Conservation (phyloP, 2,888 invertebrate genomes). For the Suillia variegata region DNA sequence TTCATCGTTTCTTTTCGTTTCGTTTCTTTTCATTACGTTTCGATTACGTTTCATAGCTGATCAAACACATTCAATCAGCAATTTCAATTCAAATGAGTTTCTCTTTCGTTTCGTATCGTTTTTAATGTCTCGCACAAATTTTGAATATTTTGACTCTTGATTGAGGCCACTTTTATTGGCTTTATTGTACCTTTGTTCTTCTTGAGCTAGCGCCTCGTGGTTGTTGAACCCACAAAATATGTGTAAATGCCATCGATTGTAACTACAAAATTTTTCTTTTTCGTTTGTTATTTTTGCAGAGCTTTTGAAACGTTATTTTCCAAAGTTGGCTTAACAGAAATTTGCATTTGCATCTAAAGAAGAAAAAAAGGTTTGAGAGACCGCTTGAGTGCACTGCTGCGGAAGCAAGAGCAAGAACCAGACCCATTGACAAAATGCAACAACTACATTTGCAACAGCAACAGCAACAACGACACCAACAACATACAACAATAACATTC, state of each 20-base stretch:
- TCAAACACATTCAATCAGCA: too few species aligned
- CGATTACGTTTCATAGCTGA: too few species aligned
- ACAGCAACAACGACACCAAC: constrained; percentile 14
- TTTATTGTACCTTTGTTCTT: too few species aligned
- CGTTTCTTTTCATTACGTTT: too few species aligned
- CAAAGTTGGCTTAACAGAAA: background rate
- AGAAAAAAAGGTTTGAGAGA: constrained; percentile 32
- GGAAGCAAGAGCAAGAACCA: constrained; percentile 20
- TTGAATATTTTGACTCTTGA: background rate
- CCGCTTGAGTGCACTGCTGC: constrained; percentile 41
- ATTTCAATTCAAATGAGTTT: too few species aligned
- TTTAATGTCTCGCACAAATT: constrained; percentile 6
- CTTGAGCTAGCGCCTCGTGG: too few species aligned
- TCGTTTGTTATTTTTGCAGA: constrained; percentile 43
- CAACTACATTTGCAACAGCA: constrained; percentile 10
- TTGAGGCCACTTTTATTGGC: too few species aligned
- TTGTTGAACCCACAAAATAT: too few species aligned
- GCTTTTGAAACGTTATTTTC: constrained; percentile 8
- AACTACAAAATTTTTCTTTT: constrained; percentile 2
- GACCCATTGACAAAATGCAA: constrained; percentile 27
- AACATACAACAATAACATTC: constrained; percentile 1
- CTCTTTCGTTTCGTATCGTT: too few species aligned
- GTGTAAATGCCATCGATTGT: too few species aligned
- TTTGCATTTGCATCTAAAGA: constrained; percentile 12
- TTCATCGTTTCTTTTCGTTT: background rate